These are phyloP conservation scores for Pantherophis alleghaniensis DNA, from an alignment of 2,797 vertebrate species.

Conservation along the genomic window DNA sequence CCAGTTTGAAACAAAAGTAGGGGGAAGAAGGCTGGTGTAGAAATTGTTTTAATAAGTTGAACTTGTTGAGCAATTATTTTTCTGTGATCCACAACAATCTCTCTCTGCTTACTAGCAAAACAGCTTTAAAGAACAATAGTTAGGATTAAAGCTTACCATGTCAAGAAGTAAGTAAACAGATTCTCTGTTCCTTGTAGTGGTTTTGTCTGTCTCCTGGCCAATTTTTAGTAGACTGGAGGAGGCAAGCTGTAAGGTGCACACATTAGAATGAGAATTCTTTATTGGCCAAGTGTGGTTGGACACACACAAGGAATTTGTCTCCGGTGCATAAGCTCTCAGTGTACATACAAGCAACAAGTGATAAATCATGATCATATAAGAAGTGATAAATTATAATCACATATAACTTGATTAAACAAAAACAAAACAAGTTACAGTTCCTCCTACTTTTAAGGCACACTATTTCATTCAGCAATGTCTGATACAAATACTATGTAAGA, in stretches of 20 bases:
- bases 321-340: not conserved
- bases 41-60: conserved; percentile 18
- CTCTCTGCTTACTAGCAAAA: not conserved
- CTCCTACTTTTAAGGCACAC: not conserved
- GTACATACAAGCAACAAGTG: not conserved
- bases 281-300: not conserved
- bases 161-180: conserved; percentile 97
- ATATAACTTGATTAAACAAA: conserved; percentile 2
- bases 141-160: conserved; percentile 81
- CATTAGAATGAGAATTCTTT: not conserved
- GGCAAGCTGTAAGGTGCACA: conserved; percentile 79
- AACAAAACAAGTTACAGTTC: not conserved
- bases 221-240: conserved; percentile 98
- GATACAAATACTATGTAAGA: not conserved
- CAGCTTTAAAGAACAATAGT: conserved; percentile 1
- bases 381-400: not conserved
- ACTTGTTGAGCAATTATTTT: not conserved
- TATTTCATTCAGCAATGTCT: not conserved
- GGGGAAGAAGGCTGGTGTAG: not conserved
- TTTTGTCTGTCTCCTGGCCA: conserved; percentile 97
- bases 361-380: not conserved
- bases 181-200: conserved; percentile 94
- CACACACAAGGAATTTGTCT: not conserved
- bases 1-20: not conserved
- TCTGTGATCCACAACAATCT: not conserved